Conservation (phyloP, 2,113 vertebrate species). For the Gracilinanus agilis region DNA sequence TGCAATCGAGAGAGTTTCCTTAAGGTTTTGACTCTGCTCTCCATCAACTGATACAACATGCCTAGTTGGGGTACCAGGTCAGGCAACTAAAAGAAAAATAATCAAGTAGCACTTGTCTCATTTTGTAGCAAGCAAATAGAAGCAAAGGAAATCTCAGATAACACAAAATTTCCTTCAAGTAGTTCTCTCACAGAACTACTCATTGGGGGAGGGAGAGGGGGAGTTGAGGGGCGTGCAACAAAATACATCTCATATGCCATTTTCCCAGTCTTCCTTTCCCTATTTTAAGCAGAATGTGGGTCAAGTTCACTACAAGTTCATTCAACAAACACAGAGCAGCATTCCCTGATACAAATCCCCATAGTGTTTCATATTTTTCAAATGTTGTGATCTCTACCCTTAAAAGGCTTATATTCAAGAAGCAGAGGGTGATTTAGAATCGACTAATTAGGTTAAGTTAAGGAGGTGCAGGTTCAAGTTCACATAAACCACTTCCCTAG, state of each 20-base stretch:
- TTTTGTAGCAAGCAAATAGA: neutral
- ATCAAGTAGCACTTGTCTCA: neutral
- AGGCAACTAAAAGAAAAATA: slow-evolving; percentile 87
- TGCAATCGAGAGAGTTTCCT: slow-evolving; percentile 95
- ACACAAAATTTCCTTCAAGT: neutral
- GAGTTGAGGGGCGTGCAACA: no score
- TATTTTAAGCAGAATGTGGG: neutral
- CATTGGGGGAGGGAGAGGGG: neutral
- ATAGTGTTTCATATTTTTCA: neutral
- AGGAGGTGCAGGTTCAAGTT: neutral
- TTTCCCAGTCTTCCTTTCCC: neutral
- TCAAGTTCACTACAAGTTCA: neutral
- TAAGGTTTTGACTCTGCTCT: slow-evolving; percentile 96
- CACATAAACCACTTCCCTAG: neutral
- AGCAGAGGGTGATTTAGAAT: neutral
- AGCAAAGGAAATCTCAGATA: neutral
- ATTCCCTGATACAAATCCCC: neutral
- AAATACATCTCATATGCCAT: neutral
- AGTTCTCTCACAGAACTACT: neutral
- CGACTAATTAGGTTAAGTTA: neutral
- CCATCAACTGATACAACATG: slow-evolving; percentile 95
- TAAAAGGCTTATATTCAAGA: neutral
- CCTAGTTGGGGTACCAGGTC: slow-evolving; percentile 94
- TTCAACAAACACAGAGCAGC: neutral
- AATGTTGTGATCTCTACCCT: neutral